Evolutionary conservation across 1,140 invertebrate genomes (phyloP), one percentile per base, ranked within the genome.

Genomic region (Zelostemma sp.): DNA sequence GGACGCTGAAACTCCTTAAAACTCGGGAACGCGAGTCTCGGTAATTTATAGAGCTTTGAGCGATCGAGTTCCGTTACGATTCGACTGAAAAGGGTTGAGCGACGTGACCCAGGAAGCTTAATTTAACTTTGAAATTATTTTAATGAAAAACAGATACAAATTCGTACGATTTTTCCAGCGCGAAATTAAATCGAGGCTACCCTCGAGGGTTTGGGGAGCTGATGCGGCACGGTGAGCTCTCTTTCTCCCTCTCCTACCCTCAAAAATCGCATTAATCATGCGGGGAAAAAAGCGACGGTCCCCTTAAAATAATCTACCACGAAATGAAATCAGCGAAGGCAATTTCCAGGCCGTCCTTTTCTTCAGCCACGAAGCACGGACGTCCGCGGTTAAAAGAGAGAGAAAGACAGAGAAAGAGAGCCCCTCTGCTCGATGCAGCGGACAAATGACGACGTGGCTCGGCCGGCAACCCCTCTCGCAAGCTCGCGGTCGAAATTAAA

Each of bases 301-400:
- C 82, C 81, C 78, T 83, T 83, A 82, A 83, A 84, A 83, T 84
- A 83, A 84, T 84, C 81, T 84, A 77, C 75, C 68, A 66, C 79
- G 79, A 81, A 84, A 84, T 82, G 77, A 83, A 84, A 84, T 85
- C 81, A 83, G 76, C 76, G 75, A 68, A 81, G 80, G 80, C 80
- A 84, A 85, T 84, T 85, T 83, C 78, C 79, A 79, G 68, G 64
- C 70, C 68, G 56, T 54, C 33, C 53, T 49, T 48, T 56, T 5
- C 33, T 9, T 47, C 50, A 51, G 33, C 48, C 49, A 59, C 45
- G 16, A 55, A 67, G 50, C 67, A 60, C 63, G 66, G 47, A 64
- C 51, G 62, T 65, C 65, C 58, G 54, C 48, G 54, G 33, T 12
- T 5, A 48, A 9, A 21, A 45, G 28, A 45, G 35, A 53, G 35